Evolutionary conservation across 2,113 vertebrate species (phyloP), one percentile per base, ranked within the genome.

Genomic region (Cynoglossus semilaevis): DNA sequence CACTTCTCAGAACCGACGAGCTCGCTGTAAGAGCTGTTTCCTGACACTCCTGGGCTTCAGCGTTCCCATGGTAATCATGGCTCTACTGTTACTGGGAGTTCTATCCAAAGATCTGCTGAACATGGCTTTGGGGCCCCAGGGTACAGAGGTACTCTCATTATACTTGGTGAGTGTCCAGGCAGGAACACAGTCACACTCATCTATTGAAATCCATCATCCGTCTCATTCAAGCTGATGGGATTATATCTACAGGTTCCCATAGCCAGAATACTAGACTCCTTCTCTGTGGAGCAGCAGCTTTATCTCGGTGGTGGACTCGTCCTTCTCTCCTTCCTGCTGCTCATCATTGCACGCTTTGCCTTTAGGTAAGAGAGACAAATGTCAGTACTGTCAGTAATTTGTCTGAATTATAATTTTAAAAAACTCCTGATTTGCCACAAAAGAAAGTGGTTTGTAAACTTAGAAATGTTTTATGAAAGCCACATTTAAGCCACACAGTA

Each of bases 41-140:
- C 64, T 92, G 44, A 88, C 90, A 6, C 67, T 92, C 52, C 61
- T 89, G 34, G 92, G 91, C 8, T 91, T 91, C 75, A 77, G 66
- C 4, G 48, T 92, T 9, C 92, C 92, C 0, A 42, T 92, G 64
- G 79, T 90, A 43, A 80, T 93, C 22, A 77, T 93, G 53, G 76
- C 65, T 1, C 29, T 81, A 1, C 68, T 92, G 71, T 42, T 91
- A 0, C 74, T 93, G 51, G 90, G 90, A 1, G 19, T 58, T 40
- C 41, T 91, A 11, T 89, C 91, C 51, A 56, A 44, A 34, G 85
- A 90, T 7, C 0, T 92, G 5, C 72, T 93, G 82, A 60, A 81
- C 9, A 3, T 77, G 14, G 56, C 70, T 11, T 54, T 93, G 70
- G 92, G 93, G 13, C 17, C 0, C 3, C 12, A 89, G 2, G 85